Evolutionary conservation across 2,888 invertebrate genomes (phyloP).

Genomic region (Anaspis maculata): DNA sequence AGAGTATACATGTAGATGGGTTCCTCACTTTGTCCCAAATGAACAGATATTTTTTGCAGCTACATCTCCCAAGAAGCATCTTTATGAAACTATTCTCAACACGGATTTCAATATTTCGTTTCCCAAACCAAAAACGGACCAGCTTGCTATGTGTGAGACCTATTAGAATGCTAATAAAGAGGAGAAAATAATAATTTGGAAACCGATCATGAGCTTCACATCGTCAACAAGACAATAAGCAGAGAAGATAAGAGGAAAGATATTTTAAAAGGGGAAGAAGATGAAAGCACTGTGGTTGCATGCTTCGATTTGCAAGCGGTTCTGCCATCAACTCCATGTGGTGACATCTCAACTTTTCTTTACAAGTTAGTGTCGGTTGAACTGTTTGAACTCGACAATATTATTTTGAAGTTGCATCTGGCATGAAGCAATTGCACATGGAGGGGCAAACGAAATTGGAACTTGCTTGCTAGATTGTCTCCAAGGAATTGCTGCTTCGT

Average conservation of each 20-base stretch:
- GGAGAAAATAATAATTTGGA: slow-evolving; percentile 14
- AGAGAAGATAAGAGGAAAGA: slow-evolving; percentile 18
- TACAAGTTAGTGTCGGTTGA: slow-evolving; percentile 12
- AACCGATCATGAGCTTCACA: slow-evolving; percentile 15
- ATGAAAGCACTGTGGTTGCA: no score
- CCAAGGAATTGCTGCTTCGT: no score
- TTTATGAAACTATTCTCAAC: slow-evolving; percentile 17
- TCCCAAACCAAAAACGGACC: slow-evolving; percentile 21
- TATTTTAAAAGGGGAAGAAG: slow-evolving; percentile 14
- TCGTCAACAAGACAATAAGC: slow-evolving; percentile 18
- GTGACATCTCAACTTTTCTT: slow-evolving; percentile 12
- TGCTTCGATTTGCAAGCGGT: slow-evolving; percentile 12
- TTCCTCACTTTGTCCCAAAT: no score
- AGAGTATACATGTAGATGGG: no score
- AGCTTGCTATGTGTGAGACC: slow-evolving; percentile 13
- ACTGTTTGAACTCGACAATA: slow-evolving; percentile 9
- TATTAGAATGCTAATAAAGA: slow-evolving; percentile 11
- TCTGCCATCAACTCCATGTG: slow-evolving; percentile 9
- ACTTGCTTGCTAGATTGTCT: neutral
- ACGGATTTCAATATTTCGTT: slow-evolving; percentile 24
- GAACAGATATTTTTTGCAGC: no score
- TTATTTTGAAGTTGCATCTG: no score
- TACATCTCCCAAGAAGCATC: no score
- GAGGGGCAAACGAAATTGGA: no score
- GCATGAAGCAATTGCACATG: no score